A percentile compares a stretch with the other conserved stretches of the same genome.
phyloP scores from a whole-genome alignment of 2,113 vertebrate species.

The Gymnarchus niloticus region DNA sequence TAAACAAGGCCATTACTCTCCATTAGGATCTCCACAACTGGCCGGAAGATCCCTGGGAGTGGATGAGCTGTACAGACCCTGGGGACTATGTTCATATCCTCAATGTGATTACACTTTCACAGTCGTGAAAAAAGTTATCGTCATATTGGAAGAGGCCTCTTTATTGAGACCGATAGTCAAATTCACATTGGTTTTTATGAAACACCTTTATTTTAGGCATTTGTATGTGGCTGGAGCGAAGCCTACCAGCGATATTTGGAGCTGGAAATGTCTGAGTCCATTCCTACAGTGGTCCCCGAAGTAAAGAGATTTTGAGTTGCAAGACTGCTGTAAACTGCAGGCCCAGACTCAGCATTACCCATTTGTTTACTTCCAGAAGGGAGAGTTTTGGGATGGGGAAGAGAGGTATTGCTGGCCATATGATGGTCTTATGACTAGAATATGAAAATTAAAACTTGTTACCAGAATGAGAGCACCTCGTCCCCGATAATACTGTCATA shows the following conservation, averaged over 20 bases:
- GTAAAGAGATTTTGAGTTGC: neutral
- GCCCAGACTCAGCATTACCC: neutral
- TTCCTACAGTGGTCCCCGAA: too few relatives aligned
- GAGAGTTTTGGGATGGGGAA: neutral
- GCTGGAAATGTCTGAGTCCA: neutral
- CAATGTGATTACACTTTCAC: slow-evolving; percentile 33
- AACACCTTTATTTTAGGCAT: slow-evolving; percentile 12
- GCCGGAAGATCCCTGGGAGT: neutral
- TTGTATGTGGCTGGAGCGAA: neutral
- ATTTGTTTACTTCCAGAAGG: neutral
- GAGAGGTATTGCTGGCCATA: neutral
- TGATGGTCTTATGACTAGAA: neutral
- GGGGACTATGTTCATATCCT: neutral
- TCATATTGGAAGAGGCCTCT: slow-evolving; percentile 28
- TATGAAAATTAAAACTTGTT: neutral
- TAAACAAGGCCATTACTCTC: slow-evolving; percentile 17
- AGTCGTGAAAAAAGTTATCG: slow-evolving; percentile 25
- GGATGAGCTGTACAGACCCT: neutral
- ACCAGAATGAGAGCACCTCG: neutral
- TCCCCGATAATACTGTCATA: neutral
- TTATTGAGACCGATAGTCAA: slow-evolving; percentile 51
- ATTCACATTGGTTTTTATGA: slow-evolving; percentile 32
- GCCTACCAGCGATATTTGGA: neutral
- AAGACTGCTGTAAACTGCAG: neutral
- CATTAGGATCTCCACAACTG: slow-evolving; percentile 7